Percentiles rank a stretch among this genome's conserved stretches.
Evolutionary conservation across 92 coral and sea anemone genomes (phyloP).

Genomic region (Siderastrea radians): DNA sequence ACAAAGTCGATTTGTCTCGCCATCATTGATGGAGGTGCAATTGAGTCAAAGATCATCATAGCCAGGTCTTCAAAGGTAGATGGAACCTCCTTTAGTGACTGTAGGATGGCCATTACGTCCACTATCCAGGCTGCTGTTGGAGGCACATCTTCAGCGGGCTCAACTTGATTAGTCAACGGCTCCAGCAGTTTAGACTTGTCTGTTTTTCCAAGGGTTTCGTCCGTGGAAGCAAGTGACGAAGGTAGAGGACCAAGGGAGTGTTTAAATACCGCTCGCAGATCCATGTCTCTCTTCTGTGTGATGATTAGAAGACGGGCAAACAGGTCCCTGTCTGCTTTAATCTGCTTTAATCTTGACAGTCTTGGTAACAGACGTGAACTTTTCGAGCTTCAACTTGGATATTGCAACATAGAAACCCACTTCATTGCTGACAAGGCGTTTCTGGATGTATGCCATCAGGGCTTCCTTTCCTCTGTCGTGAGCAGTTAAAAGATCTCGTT

Average conservation of each 20-base stretch:
- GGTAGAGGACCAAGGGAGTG: slow-evolving; percentile 79
- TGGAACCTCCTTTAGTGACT: slow-evolving; percentile 51
- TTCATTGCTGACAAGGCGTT: slow-evolving; percentile 45
- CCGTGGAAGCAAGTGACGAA: slow-evolving; percentile 70
- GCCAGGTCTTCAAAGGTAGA: slow-evolving; percentile 53
- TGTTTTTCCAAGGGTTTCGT: slow-evolving; percentile 75
- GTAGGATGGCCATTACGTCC: slow-evolving; percentile 67
- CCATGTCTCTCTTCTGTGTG: slow-evolving; percentile 68
- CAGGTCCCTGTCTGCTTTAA: slow-evolving; percentile 68
- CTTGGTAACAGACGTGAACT: slow-evolving; percentile 25
- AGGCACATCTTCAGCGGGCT: slow-evolving; percentile 76
- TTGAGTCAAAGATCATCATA: slow-evolving; percentile 35
- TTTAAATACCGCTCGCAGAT: slow-evolving; percentile 1
- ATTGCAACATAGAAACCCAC: slow-evolving; percentile 58
- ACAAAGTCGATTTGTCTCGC: slow-evolving; percentile 71
- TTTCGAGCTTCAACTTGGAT: slow-evolving; percentile 54
- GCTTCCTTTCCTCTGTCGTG: slow-evolving; percentile 62
- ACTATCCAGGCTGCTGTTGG: slow-evolving; percentile 73
- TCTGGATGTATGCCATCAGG: slow-evolving; percentile 42
- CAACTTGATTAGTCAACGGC: slow-evolving; percentile 49
- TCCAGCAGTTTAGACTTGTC: slow-evolving; percentile 71
- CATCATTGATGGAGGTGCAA: slow-evolving; percentile 34
- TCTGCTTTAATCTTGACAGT: slow-evolving; percentile 59
- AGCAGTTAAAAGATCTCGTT: slow-evolving; percentile 60
- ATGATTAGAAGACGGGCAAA: slow-evolving; percentile 59